phyloP scores from a whole-genome alignment of 1,140 invertebrate species.

The Aphaenogaster floridana region DNA sequence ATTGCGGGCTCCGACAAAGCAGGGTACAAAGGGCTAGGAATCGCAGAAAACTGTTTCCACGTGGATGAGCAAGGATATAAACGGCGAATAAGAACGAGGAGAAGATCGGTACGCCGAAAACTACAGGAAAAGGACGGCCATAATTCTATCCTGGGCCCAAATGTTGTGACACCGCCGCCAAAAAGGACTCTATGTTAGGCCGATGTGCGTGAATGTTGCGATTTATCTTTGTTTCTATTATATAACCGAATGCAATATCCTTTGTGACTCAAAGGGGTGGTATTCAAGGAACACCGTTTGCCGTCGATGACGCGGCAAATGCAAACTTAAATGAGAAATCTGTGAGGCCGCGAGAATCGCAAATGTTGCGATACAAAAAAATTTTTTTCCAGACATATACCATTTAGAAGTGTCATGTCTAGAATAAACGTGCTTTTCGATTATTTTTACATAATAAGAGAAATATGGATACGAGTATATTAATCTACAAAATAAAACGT shows the following conservation, averaged over 20 bases:
- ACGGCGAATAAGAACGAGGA: background rate
- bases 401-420: background rate
- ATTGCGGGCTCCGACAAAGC: slow-evolving; percentile 7
- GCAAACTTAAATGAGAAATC: slow-evolving; percentile 13
- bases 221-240: slow-evolving; percentile 60
- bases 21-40: background rate
- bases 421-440: background rate
- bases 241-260: slow-evolving; percentile 1
- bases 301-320: slow-evolving; percentile 18
- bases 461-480: background rate
- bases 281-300: background rate
- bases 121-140: slow-evolving; percentile 63
- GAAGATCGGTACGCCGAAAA: slow-evolving; percentile 49
- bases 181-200: slow-evolving; percentile 49
- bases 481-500: background rate
- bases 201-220: slow-evolving; percentile 37
- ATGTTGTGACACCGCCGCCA: slow-evolving; percentile 72
- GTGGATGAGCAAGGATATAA: slow-evolving; percentile 42
- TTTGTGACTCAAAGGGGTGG: background rate
- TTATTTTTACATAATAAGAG: background rate
- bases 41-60: slow-evolving; percentile 56
- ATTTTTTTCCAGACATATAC: background rate
- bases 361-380: background rate
- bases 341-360: background rate
- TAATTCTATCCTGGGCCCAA: slow-evolving; percentile 71